Evolutionary conservation across 2,113 vertebrate species (phyloP).

Genomic region (Nesoenas mayeri): DNA sequence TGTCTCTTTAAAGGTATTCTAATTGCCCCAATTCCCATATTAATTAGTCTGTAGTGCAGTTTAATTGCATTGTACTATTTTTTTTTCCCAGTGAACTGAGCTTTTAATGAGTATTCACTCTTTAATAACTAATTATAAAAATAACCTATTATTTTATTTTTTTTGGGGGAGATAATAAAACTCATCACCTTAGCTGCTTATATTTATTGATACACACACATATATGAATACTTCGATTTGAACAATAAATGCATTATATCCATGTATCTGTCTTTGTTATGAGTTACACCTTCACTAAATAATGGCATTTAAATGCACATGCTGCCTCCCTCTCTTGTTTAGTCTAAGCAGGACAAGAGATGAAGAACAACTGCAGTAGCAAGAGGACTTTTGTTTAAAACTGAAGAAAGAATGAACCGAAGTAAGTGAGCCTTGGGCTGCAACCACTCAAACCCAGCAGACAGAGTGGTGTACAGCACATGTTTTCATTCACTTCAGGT

Average conservation of each 20-base stretch:
- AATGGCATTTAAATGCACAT: background rate
- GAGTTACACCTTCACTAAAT: background rate
- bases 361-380: background rate
- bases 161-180: background rate
- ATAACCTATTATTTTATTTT: background rate
- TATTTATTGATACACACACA: background rate
- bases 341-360: background rate
- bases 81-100: background rate
- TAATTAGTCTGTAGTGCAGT: conserved; percentile 35
- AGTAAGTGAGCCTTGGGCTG: background rate
- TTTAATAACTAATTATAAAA: conserved; percentile 29
- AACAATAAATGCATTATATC: background rate
- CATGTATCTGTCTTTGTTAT: background rate
- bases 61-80: conserved; percentile 18
- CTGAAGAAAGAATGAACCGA: background rate
- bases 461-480: background rate
- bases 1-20: background rate
- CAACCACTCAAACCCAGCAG: background rate
- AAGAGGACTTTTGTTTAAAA: background rate
- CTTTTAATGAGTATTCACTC: conserved; percentile 26
- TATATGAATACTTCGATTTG: background rate
- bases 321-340: background rate
- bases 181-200: background rate
- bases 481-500: background rate
- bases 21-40: conserved; percentile 45